A percentile compares a stretch with the other conserved stretches of the same genome.
These are phyloP conservation scores for Lophochroa leadbeateri DNA, from an alignment of 2,113 vertebrate genomes.

Conservation along the genomic window DNA sequence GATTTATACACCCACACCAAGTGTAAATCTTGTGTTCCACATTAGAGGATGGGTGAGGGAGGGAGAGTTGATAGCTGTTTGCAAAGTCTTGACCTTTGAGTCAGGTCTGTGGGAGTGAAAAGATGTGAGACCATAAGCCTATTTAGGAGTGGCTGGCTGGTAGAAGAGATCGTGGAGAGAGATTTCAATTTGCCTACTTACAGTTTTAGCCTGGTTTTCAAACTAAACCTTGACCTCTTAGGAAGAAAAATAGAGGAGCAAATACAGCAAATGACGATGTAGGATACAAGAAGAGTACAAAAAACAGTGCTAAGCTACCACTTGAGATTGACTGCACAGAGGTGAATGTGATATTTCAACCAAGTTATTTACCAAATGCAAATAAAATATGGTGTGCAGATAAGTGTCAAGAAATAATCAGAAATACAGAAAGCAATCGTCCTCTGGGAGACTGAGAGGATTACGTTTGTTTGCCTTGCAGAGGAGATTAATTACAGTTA, in stretches of 20 bases:
- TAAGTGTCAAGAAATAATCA: slow-evolving; percentile 31
- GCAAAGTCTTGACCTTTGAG: background rate
- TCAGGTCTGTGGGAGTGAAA: background rate
- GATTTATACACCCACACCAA: background rate
- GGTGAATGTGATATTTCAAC: background rate
- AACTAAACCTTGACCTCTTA: background rate
- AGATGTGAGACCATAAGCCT: background rate
- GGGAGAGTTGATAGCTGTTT: background rate
- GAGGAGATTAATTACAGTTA: slow-evolving; percentile 26
- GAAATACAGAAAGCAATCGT: background rate
- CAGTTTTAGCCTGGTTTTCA: background rate
- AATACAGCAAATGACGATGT: background rate
- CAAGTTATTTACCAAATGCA: background rate
- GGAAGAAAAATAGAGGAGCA: background rate
- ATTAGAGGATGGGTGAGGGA: background rate
- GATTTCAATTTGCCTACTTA: background rate
- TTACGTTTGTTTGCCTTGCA: slow-evolving; percentile 37
- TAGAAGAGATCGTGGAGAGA: background rate
- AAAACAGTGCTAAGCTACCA: background rate
- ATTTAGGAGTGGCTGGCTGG: background rate
- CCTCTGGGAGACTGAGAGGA: background rate
- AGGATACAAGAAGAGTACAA: background rate
- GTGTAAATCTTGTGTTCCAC: background rate
- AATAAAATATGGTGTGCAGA: background rate
- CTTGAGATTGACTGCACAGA: background rate